These are phyloP conservation scores for Borostomias antarcticus DNA, from an alignment of 2,797 vertebrate genomes.

Conservation along the genomic window DNA sequence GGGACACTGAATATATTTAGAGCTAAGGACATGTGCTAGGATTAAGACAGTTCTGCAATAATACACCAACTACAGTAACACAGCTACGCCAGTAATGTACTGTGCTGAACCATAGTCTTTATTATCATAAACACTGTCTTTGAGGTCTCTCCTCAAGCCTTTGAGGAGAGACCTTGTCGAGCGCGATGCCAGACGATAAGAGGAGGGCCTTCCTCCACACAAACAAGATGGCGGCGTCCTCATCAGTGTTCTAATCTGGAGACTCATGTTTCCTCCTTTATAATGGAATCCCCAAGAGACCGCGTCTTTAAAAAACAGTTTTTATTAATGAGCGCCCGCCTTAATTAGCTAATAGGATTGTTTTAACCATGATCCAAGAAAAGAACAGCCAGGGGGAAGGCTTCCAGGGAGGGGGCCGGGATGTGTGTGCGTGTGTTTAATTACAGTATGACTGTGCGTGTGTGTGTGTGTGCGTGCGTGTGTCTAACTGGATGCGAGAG, in stretches of 20 bases:
- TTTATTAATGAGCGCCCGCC: conserved; percentile 66
- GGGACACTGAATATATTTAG: too few species aligned
- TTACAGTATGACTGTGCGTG: conserved; percentile 31
- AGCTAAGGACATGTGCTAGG: too few species aligned
- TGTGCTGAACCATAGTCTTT: background rate
- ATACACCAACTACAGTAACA: too few species aligned
- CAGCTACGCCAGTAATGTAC: background rate
- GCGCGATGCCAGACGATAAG: background rate
- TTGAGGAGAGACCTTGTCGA: background rate
- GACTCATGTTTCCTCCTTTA: conserved; percentile 50
- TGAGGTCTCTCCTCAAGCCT: background rate
- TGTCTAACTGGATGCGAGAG: background rate
- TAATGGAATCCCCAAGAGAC: conserved; percentile 52
- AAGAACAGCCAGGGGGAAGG: conserved; percentile 66
- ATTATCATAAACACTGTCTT: background rate
- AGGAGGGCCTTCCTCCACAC: background rate
- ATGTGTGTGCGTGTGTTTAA: conserved; percentile 43
- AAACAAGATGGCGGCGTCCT: background rate
- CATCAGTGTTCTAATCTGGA: conserved; percentile 8
- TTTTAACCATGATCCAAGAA: conserved; percentile 75
- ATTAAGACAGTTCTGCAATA: too few species aligned
- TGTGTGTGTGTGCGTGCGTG: conserved; percentile 16
- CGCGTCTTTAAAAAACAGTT: conserved; percentile 40
- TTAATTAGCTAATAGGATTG: conserved; percentile 78
- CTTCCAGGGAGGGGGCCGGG: background rate